Conservation (phyloP, 2,113 vertebrate species). For the zebrafish (Danio rerio) region GRCz12tu NC_133192.1:59015501-59016000, state of each 20-base stretch:
- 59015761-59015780: neutral
- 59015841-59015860: too few relatives aligned
- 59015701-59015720: neutral
- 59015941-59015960: too few relatives aligned
- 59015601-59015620: constrained; percentile 74
- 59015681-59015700: constrained; percentile 7
- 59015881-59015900: too few relatives aligned
- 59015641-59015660: constrained; percentile 41
- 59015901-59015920: too few relatives aligned
- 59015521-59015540: constrained; percentile 79
- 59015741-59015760: neutral
- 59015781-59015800: neutral
- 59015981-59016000: too few relatives aligned
- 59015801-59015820: neutral
- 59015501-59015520: constrained; percentile 60
- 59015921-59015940: too few relatives aligned
- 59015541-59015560: constrained; percentile 76
- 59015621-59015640: constrained; percentile 57
- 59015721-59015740: neutral
- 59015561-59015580: constrained; percentile 70
- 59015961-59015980: too few relatives aligned
- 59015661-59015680: constrained; percentile 1
- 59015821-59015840: too few relatives aligned
- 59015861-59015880: too few relatives aligned
- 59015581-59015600: constrained; percentile 75